Percentiles rank a stretch among this genome's conserved stretches.
Evolutionary conservation across 92 coral and sea anemone genomes (phyloP).

Genomic region (Diadumene lineata): DNA sequence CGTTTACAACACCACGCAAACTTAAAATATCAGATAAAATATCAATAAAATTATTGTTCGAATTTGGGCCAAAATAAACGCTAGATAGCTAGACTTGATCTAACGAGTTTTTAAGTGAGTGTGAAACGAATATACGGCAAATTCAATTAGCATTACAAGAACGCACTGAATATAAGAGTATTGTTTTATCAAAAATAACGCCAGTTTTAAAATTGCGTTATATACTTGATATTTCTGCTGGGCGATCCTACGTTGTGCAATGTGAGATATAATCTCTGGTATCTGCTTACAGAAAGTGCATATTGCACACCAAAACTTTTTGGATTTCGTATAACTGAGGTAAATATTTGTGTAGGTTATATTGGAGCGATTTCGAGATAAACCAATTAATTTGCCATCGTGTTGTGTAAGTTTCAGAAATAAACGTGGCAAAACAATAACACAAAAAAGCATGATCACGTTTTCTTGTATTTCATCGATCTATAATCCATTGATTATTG

Average conservation of each 20-base stretch:
- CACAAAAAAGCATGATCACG: not conserved
- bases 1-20: no score
- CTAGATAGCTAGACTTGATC: not conserved
- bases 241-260: conserved; percentile 6
- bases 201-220: not conserved
- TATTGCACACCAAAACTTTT: no score
- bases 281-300: no score
- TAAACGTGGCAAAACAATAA: conserved; percentile 17
- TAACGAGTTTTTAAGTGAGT: conserved; percentile 9
- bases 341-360: no score
- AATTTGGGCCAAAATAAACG: no score
- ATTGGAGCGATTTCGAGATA: not conserved
- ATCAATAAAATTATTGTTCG: not conserved
- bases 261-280: not conserved
- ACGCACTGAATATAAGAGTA: not conserved
- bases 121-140: not conserved
- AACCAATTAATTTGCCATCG: not conserved
- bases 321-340: no score
- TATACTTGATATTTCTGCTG: no score
- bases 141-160: not conserved
- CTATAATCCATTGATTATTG: not conserved
- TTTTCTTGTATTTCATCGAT: not conserved
- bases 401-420: conserved; percentile 2
- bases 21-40: no score
- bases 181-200: not conserved